A percentile compares a stretch with the other conserved stretches of the same genome.
These are phyloP conservation scores for Drosophila erecta DNA, from an alignment of 1,140 invertebrate genomes.

Conservation along the genomic window DNA sequence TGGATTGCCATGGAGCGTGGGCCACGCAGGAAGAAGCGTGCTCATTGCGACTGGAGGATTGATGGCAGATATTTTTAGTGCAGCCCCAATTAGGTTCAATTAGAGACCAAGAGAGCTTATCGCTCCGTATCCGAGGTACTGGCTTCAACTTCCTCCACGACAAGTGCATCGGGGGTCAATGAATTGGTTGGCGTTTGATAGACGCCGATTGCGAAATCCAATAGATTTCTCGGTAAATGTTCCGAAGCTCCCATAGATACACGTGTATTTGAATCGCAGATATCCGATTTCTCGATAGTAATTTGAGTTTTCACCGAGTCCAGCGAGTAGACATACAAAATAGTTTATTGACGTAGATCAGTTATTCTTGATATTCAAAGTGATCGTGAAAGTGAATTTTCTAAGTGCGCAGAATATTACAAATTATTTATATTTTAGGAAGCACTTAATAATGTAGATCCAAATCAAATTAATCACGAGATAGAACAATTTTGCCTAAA, in stretches of 20 bases:
- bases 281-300: no score
- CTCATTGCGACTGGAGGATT: constrained; percentile 42
- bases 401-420: no score
- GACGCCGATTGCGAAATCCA: constrained; percentile 3
- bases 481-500: background rate
- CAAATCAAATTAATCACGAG: background rate
- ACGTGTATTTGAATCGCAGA: no score
- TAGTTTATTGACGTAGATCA: background rate
- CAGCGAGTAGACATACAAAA: background rate
- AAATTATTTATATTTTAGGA: background rate
- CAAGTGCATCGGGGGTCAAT: constrained; percentile 25
- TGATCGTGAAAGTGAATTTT: no score
- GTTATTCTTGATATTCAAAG: background rate
- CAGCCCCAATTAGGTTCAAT: constrained; percentile 74
- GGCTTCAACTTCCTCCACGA: constrained; percentile 12
- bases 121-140: constrained; percentile 19
- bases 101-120: constrained; percentile 58
- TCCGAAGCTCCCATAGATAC: background rate
- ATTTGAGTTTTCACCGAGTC: no score
- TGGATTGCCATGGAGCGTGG: constrained; percentile 31
- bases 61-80: constrained; percentile 76
- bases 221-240: constrained; percentile 13
- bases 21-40: constrained; percentile 36
- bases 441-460: background rate
- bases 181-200: background rate